These are phyloP conservation scores for Philopedon plagiatum DNA, from an alignment of 2,888 invertebrate species.

Conservation along the genomic window DNA sequence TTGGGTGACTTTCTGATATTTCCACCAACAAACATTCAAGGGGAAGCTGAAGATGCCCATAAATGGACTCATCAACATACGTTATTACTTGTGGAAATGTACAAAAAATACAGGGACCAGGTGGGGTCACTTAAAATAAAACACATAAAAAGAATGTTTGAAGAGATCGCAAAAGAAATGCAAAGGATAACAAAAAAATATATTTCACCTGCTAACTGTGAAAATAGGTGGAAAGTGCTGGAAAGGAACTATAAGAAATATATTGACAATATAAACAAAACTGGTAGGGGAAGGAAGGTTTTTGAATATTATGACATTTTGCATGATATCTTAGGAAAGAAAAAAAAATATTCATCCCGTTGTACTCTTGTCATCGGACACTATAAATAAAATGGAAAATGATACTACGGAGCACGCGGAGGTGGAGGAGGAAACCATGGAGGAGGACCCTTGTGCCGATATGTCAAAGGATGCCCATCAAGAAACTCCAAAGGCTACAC, in stretches of 20 bases:
- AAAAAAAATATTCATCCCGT: conserved; percentile 17
- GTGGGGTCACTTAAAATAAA: conserved; percentile 10
- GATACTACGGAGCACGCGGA: neutral
- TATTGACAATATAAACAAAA: neutral
- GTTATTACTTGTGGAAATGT: neutral
- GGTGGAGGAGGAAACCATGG: neutral
- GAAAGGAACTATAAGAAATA: conserved; percentile 13
- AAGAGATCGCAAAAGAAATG: conserved; percentile 17
- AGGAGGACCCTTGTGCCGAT: neutral
- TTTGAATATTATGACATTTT: neutral
- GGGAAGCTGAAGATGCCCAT: too few species aligned
- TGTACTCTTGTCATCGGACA: conserved; percentile 24
- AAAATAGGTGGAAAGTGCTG: conserved; percentile 2
- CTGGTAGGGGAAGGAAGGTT: neutral
- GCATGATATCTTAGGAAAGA: neutral
- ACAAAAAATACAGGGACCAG: conserved; percentile 8
- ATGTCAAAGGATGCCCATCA: neutral
- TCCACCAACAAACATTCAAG: too few species aligned
- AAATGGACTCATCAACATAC: too few species aligned
- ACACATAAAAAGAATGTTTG: conserved; percentile 15
- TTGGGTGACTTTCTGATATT: too few species aligned
- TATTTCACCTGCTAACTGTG: neutral
- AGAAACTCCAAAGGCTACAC: neutral
- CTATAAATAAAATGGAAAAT: neutral
- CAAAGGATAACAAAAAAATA: neutral